Base-by-base conservation (phyloP, 2,113 vertebrate genomes). In the Varanus komodoensis region DNA sequence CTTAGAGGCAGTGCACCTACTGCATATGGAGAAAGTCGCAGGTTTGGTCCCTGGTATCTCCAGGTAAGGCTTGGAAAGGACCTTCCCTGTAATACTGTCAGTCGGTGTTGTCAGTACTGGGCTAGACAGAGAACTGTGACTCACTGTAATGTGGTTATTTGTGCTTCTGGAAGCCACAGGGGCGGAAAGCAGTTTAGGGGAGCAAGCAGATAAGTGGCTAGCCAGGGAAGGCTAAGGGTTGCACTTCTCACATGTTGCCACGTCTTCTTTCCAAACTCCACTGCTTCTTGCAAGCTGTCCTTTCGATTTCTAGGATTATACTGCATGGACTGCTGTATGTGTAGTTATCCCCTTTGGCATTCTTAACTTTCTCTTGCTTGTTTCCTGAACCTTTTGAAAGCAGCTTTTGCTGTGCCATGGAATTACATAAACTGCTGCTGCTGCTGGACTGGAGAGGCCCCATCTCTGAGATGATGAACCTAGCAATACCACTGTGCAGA, bases 321-420 rank as follows among this genome's bases (percentile, higher is more conserved):
- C n/a, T 81, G 17, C 64, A 81, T 23, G 57, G 29, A 80, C 25
- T 54, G 34, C 1, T 69, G 23, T 71, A 44, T 23, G 4, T 34
- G 57, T 67, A 84, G 32, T 48, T 29, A 84, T 67, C 48, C 21
- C 71, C 57, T 89, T 67, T 78, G 73, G 82, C 73, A 52, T 67
- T 83, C 73, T 83, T 75, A 64, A 74, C 54, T 69, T 77, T 77
- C 48, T 27, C 32, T 77, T 64, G 54, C 29, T 32, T 78, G 61
- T 67, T 78, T 48, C 61, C 67, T 68, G 57, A 71, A 67, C n/a
- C n/a, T 69, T 90, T 90, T 25, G 82, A 78, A 89, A 89, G 69
- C n/a, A 34, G 32, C 9, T 38, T 84, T 48, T 69, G 64, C 57
- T 80, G n/a, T 79, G 25, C 75, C 29, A 80, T 23, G 71, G 48